A percentile compares a stretch with the other conserved stretches of the same genome.
phyloP scores from a whole-genome alignment of 2,888 invertebrate genomes.

The Tupiocoris notatus region DNA sequence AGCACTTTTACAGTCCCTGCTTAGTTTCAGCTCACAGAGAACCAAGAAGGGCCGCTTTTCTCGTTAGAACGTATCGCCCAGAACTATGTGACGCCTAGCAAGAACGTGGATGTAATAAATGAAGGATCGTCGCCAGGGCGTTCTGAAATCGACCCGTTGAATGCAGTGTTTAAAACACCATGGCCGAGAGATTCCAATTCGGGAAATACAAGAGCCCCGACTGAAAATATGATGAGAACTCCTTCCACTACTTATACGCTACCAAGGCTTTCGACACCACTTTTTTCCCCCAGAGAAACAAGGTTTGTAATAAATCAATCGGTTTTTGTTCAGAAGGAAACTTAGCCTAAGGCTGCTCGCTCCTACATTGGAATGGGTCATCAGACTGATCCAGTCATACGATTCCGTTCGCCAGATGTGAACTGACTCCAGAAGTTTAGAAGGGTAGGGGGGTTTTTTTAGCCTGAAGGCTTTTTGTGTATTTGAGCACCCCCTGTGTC shows the following conservation, averaged over 20 bases:
- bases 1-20: neutral
- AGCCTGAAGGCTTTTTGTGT: too few relatives aligned
- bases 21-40: neutral
- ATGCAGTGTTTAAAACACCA: slow-evolving; percentile 18
- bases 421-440: too few relatives aligned
- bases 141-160: neutral
- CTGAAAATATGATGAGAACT: neutral
- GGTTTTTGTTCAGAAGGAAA: neutral
- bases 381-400: too few relatives aligned
- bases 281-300: neutral
- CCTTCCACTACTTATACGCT: neutral
- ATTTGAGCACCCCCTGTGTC: too few relatives aligned
- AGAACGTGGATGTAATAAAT: neutral
- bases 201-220: neutral
- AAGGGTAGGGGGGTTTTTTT: too few relatives aligned
- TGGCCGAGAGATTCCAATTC: neutral
- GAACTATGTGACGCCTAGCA: neutral
- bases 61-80: slow-evolving; percentile 6
- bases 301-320: neutral
- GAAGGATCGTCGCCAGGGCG: neutral
- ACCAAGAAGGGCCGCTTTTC: slow-evolving; percentile 14
- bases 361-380: too few relatives aligned
- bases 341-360: too few relatives aligned
- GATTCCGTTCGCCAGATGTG: too few relatives aligned
- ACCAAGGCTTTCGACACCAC: slow-evolving; percentile 25